Conservation (phyloP, 2,797 vertebrate species). For the Balearica regulorum region DNA sequence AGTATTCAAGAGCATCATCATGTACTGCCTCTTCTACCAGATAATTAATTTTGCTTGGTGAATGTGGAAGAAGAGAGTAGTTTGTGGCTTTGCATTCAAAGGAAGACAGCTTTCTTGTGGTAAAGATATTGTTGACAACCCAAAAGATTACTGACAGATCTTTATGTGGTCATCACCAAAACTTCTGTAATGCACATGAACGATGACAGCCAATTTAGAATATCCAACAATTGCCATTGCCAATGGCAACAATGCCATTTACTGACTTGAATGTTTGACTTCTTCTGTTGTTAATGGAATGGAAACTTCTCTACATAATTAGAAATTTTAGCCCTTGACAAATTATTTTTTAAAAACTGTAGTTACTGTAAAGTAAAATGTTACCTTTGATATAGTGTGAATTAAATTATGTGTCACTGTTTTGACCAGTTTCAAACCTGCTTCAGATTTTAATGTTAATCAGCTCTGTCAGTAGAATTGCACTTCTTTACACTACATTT, state of each 20-base stretch:
- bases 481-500: background rate
- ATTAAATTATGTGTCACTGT: background rate
- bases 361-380: background rate
- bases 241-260: background rate
- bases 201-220: background rate
- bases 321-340: background rate
- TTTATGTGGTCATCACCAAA: background rate
- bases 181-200: background rate
- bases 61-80: background rate
- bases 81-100: background rate
- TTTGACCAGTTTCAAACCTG: background rate
- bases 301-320: background rate
- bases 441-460: background rate
- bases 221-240: background rate
- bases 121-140: background rate
- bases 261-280: background rate
- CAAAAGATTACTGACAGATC: background rate
- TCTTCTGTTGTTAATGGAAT: background rate
- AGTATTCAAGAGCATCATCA: background rate
- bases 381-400: background rate
- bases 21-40: background rate
- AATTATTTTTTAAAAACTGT: background rate
- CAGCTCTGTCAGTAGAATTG: background rate
- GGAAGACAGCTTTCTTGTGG: background rate
- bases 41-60: background rate